phyloP scores from a whole-genome alignment of 2,113 vertebrate species.

The Propithecus coquereli region DNA sequence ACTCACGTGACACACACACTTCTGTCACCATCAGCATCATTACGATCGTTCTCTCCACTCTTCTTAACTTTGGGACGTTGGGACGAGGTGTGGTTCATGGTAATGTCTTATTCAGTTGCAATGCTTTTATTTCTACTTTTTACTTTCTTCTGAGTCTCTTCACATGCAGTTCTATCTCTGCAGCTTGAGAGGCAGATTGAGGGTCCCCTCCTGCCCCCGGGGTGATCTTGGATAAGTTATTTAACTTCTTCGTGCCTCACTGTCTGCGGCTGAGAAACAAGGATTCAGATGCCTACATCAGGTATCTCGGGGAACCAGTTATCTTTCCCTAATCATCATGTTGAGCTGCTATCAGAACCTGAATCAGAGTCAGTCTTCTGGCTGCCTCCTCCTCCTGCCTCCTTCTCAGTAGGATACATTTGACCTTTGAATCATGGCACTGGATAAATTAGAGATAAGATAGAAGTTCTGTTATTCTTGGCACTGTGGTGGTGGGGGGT shows the following conservation, averaged over 20 bases:
- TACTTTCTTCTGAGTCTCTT: not conserved
- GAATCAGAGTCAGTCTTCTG: conserved; percentile 19
- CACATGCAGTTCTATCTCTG: not conserved
- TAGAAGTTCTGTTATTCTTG: conserved; percentile 22
- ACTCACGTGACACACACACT: fast-evolving
- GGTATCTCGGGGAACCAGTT: conserved; percentile 1
- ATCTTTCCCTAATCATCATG: not conserved
- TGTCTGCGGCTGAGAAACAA: not conserved
- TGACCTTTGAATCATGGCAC: conserved; percentile 28
- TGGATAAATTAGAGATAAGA: conserved; percentile 7
- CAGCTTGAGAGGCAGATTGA: not conserved
- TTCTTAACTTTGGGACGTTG: not conserved
- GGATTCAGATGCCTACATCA: not conserved
- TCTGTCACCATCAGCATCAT: too few relatives aligned
- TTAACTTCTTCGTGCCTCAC: not conserved
- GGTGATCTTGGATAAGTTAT: not conserved
- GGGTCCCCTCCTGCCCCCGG: not conserved
- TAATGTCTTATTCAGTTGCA: not conserved
- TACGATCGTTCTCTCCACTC: not conserved
- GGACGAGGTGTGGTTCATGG: not conserved
- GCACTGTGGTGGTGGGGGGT: not conserved
- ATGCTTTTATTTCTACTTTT: not conserved
- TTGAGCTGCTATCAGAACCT: not conserved
- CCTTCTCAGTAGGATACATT: not conserved
- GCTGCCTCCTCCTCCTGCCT: not conserved